Evolutionary conservation across 2,888 invertebrate species (phyloP), one percentile per base, ranked within the genome.

Genomic region (Tethea ocularis): DNA sequence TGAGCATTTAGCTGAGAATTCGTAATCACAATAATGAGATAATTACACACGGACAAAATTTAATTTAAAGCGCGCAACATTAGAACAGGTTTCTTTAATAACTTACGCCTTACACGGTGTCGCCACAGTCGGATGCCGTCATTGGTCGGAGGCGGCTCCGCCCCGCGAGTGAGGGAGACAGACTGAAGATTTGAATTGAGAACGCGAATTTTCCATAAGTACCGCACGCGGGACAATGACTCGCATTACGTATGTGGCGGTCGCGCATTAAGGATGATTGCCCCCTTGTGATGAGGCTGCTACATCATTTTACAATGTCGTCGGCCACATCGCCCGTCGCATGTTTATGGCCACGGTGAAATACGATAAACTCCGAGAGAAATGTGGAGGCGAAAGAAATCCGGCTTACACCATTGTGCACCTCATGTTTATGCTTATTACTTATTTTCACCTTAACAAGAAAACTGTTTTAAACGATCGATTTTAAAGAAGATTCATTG

Each of bases 151-250:
- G 83, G 82, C 88, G 91, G 78, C 93, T 90, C 92, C 93, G 93
- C 93, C 93, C 93, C 88, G 87, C 88, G 90, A 81, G 89, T 84
- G 91, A 90, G 88, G 80, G 93, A 93, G 92, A 90, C 88, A 85
- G 91, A 88, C 81, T 84, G 86, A 92, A 91, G 90, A 93, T 93
- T 93, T 91, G 90, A 91, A 93, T 93, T 88, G 91, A 91, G 92
- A 91, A 92, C 91, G 93, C 92, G 92, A 93, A 93, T 93, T 92
- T 93, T 92, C 92, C 92, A 92, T 93, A 92, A 93, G 92, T 91
- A 93, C 90, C 87, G 84, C 89, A 91, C 85, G 86, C 89, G 91
- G 93, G 91, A 92, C 93, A 92, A 92, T 93, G 93, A 92, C 93
- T 91, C 91, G 91, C 88, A 90, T 92, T 91, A 92, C 92, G 91